These are phyloP conservation scores for Drosophila kambysellisi DNA, from an alignment of 2,888 invertebrate species.

Conservation along the genomic window DNA sequence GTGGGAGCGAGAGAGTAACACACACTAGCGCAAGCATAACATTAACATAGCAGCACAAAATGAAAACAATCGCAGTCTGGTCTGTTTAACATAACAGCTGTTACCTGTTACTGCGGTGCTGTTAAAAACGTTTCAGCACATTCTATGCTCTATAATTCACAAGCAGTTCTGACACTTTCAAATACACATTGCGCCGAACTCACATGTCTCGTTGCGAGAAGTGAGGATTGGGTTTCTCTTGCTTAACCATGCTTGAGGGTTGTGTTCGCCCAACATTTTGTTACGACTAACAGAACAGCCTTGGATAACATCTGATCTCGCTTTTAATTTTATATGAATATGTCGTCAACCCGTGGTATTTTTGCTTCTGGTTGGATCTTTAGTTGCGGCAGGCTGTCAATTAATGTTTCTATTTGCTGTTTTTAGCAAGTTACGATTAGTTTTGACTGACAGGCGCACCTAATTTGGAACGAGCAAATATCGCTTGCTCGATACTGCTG, in stretches of 20 bases:
- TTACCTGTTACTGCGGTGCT: neutral
- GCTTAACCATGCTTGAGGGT: slow-evolving; percentile 72
- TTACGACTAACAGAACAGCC: slow-evolving; percentile 80
- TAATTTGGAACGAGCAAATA: slow-evolving; percentile 50
- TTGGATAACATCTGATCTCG: slow-evolving; percentile 82
- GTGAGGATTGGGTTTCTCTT: slow-evolving; percentile 80
- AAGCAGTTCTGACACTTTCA: slow-evolving; percentile 46
- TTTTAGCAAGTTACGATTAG: slow-evolving; percentile 40
- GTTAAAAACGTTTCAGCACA: slow-evolving; percentile 6
- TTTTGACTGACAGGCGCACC: slow-evolving; percentile 65
- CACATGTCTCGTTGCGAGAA: slow-evolving; percentile 21
- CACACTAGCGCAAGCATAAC: neutral
- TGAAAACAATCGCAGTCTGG: neutral
- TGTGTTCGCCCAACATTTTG: slow-evolving; percentile 77
- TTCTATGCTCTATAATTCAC: slow-evolving; percentile 46
- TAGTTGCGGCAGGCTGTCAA: slow-evolving; percentile 23
- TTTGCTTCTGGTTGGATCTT: slow-evolving; percentile 6
- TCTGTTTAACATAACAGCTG: slow-evolving; percentile 4
- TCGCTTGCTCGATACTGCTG: slow-evolving; percentile 24
- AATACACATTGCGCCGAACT: neutral
- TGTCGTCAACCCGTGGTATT: neutral
- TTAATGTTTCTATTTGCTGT: slow-evolving; percentile 18
- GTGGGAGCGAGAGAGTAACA: neutral
- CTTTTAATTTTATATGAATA: slow-evolving; percentile 17
- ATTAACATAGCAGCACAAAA: slow-evolving; percentile 9